phyloP scores from a whole-genome alignment of 2,888 invertebrate genomes.

The Tiphia femorata region DNA sequence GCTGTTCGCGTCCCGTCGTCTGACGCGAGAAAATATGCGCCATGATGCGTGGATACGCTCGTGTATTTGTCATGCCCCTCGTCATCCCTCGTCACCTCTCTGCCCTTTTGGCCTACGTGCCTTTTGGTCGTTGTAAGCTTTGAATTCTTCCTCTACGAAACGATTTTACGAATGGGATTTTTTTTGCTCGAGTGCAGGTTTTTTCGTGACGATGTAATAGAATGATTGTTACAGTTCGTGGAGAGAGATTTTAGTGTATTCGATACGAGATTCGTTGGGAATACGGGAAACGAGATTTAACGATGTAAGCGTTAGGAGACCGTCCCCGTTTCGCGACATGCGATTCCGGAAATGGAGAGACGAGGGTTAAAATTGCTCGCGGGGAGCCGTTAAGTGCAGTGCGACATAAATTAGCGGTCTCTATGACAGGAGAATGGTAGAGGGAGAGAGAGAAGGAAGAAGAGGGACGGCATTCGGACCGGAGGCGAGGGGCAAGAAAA shows the following conservation, averaged over 20 bases:
- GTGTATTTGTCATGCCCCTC: conserved; percentile 14
- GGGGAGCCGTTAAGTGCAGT: conserved; percentile 34
- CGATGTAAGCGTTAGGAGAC: no score
- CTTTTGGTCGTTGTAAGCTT: no score
- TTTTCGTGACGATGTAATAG: no score
- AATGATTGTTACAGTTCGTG: no score
- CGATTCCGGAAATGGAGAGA: conserved; percentile 24
- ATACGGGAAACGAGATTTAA: no score
- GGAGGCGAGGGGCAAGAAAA: conserved; percentile 44
- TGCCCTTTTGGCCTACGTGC: no score
- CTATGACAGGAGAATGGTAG: conserved; percentile 20
- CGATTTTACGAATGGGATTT: no score
- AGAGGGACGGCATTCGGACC: not conserved
- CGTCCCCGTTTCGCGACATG: conserved; percentile 7
- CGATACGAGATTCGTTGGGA: no score
- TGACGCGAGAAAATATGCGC: conserved; percentile 21
- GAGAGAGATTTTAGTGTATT: no score
- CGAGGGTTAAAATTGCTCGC: conserved; percentile 13
- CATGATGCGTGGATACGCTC: conserved; percentile 19
- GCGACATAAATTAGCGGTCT: conserved; percentile 51
- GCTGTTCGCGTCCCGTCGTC: no score
- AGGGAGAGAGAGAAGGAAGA: not conserved
- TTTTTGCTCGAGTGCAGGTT: no score
- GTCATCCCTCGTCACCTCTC: not conserved
- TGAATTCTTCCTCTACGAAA: no score